Evolutionary conservation across 1,140 invertebrate genomes (phyloP).

Genomic region (Capitella teleta): DNA sequence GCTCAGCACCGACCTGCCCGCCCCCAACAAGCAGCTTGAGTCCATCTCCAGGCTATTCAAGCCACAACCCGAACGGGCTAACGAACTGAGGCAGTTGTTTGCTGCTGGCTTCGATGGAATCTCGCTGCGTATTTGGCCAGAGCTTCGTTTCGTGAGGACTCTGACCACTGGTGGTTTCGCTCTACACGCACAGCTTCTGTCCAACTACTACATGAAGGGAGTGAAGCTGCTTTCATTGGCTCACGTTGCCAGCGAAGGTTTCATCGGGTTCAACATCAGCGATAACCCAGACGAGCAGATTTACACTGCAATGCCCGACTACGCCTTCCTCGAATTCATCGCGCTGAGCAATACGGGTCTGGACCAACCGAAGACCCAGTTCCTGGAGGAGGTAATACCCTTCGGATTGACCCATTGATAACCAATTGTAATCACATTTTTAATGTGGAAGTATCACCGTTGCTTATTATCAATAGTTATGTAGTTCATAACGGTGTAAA

Average conservation of each 20-base stretch:
- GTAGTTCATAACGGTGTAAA: not conserved
- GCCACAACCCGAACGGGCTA: conserved; percentile 2
- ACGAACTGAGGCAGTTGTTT: conserved; percentile 3
- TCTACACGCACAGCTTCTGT: conserved; percentile 2
- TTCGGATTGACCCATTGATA: not conserved
- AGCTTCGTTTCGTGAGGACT: conserved; percentile 7
- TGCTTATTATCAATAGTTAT: not conserved
- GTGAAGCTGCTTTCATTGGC: conserved; percentile 8
- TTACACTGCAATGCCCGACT: conserved; percentile 5
- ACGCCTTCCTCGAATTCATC: conserved; percentile 13
- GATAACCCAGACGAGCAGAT: not conserved
- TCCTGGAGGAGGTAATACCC: conserved; percentile 6
- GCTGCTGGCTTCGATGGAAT: not conserved
- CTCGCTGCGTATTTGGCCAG: conserved; percentile 5
- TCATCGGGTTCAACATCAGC: conserved; percentile 8
- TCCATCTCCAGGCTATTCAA: not conserved
- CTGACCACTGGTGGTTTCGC: conserved; percentile 9
- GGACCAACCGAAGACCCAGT: conserved; percentile 1
- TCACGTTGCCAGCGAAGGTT: conserved; percentile 13
- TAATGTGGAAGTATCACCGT: not conserved
- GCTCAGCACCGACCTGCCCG: not conserved
- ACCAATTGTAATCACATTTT: not conserved
- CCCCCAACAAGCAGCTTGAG: not conserved
- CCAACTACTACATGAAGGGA: conserved; percentile 1
- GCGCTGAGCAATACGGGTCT: not conserved